phyloP scores from a whole-genome alignment of 2,888 invertebrate species.

The Caenorhabditis virilis region DNA sequence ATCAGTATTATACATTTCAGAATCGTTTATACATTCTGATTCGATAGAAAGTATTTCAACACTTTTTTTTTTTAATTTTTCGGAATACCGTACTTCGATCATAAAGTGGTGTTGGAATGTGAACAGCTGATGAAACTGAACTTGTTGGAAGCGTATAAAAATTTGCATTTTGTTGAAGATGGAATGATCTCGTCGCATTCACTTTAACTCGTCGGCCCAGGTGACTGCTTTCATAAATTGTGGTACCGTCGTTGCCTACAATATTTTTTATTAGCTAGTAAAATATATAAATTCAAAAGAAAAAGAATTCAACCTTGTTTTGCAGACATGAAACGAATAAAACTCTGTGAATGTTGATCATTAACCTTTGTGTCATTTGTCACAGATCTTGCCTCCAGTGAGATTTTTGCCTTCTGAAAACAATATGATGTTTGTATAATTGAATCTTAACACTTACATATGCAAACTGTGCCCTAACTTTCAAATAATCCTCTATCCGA shows the following conservation, averaged over 20 bases:
- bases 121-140: conserved; percentile 69
- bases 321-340: conserved; percentile 60
- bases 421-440: not conserved
- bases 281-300: not conserved
- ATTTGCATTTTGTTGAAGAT: conserved; percentile 61
- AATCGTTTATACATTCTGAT: no score
- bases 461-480: conserved; percentile 60
- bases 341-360: conserved; percentile 56
- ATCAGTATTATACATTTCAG: no score
- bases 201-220: conserved; percentile 28
- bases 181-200: conserved; percentile 45
- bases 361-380: conserved; percentile 55
- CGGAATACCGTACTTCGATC: conserved; percentile 68
- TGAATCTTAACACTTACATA: conserved; percentile 45
- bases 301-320: conserved; percentile 37
- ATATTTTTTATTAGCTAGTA: not conserved
- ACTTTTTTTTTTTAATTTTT: no score
- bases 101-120: conserved; percentile 73
- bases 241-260: conserved; percentile 46
- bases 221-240: conserved; percentile 50
- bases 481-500: conserved; percentile 62
- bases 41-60: no score
- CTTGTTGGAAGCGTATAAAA: conserved; percentile 64
- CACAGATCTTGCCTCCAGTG: conserved; percentile 53
- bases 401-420: conserved; percentile 62